Evolutionary conservation across 2,888 invertebrate genomes (phyloP), one percentile per base, ranked within the genome.

Genomic region (Yponomeuta cagnagella): DNA sequence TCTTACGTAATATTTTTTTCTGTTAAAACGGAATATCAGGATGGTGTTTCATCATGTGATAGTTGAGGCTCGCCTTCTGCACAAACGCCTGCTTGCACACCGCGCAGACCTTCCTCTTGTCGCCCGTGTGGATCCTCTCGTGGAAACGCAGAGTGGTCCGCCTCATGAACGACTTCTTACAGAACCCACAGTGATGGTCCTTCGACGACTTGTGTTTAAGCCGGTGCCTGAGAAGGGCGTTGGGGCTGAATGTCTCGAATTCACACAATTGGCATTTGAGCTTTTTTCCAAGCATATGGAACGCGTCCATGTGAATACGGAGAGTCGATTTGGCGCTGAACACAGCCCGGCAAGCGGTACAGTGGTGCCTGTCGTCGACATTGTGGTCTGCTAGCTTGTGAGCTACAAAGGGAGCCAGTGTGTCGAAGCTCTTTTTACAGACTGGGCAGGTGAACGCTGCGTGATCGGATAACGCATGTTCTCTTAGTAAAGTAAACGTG

Each of bases 51-150:
- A 31, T 63, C 73, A 75, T 72, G 69, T 76, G 73, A 63, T 71
- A 74, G 66, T 75, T 75, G 12, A 73, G 67, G 63, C 75, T 75
- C 2, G 73, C 71, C 31, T 73, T 73, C 71, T 74, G 74, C 58
- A 74, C 72, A 43, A 74, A 74, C 48, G 70, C 31, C 68, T 63
- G 48, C 1, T 69, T 70, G n/a, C 74, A 74, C 6, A 74, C 8
- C 6, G 10, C 23, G 48, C 74, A 74, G 10, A 72, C 68, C 12
- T 73, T 73, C 58, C 67, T 72, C 70, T 71, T 73, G 12, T 71
- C 73, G 5, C 73, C 72, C 23, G 72, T 73, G 48, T 74, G 74
- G 5, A 72, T 74, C 69, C 69, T 72, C 63, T 70, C 71, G 9
- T 74, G 74, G 64, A 68, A 37, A 1, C 31, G 48, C 64, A 72